Base-by-base conservation (phyloP, 2,113 vertebrate species). In the Xerus inauris region DNA sequence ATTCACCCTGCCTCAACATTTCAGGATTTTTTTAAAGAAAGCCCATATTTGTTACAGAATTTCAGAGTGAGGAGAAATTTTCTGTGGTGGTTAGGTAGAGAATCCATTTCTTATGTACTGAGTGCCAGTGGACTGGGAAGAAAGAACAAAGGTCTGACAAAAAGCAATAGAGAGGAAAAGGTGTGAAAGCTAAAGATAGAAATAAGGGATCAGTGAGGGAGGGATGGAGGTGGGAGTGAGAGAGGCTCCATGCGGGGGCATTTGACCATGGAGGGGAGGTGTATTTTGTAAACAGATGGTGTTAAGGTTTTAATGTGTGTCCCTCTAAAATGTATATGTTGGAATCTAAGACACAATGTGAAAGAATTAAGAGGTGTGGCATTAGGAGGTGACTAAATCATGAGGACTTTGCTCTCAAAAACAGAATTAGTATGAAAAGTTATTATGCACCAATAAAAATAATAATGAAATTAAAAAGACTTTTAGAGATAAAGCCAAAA, bases 121-220 rank as follows among this genome's bases (percentile, higher is more conserved):
- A 16, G 28, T 11, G 47, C 8, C 3, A 6, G 13, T 12, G 20
- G 17, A n/a, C 40, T 51, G 17, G n/a, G 35, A 35, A 45, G 20
- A 83, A 79, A 28, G 16, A 57, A 1, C 8, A 32, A 14, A 79
- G 38, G 35, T 17, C 69, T n/a, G 67, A 8, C 1, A 10, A 73
- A 87, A 8, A 32, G 24, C 59, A 26, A 40, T 1, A 65, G 49
- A 64, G 42, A 90, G 26, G 30, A 45, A 65, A 72, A 84, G 19
- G 20, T 26, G 3, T 14, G 35, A 40, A 47, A 19, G 67, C 40
- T 51, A 30, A 40, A 40, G 24, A 73, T 12, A 54, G 6, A 88
- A 2, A 45, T 5, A 32, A 3, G 6, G 13, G 5, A 9, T 13
- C 4, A 24, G 0, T 0, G 24, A 62, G 71, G 19, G 2, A 1